Conservation (phyloP, 2,888 invertebrate genomes). For the Spodoptera exigua region DNA sequence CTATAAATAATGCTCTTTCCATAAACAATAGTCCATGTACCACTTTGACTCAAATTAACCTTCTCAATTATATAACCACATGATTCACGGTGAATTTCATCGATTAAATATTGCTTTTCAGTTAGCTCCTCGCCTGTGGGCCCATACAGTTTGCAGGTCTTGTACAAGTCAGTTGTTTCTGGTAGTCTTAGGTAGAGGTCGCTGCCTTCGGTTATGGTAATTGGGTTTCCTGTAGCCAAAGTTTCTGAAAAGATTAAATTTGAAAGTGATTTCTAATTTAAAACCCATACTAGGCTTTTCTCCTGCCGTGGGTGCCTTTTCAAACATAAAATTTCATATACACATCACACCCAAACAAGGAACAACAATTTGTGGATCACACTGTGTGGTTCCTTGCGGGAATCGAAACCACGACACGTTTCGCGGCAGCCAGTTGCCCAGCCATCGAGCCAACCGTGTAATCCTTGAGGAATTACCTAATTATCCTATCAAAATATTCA, state of each 20-base stretch:
- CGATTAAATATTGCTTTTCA: constrained; percentile 45
- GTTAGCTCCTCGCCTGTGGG: constrained; percentile 58
- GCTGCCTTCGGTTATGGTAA: constrained; percentile 67
- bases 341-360: no score
- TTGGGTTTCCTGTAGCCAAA: constrained; percentile 26
- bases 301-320: no score
- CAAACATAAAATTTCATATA: no score
- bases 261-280: constrained; percentile 27
- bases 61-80: constrained; percentile 73
- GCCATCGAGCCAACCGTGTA: no score
- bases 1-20: constrained; percentile 68
- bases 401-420: no score
- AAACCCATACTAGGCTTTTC: no score
- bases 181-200: constrained; percentile 72
- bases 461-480: no score
- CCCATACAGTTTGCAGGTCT: constrained; percentile 71
- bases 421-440: no score
- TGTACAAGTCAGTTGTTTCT: constrained; percentile 57
- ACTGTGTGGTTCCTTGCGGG: no score
- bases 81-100: constrained; percentile 53
- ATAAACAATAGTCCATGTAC: constrained; percentile 74
- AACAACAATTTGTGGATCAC: no score
- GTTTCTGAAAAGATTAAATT: constrained; percentile 38
- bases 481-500: not conserved
- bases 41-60: constrained; percentile 60